phyloP scores from a whole-genome alignment of 2,113 vertebrate genomes.

The Barbus barbus region DNA sequence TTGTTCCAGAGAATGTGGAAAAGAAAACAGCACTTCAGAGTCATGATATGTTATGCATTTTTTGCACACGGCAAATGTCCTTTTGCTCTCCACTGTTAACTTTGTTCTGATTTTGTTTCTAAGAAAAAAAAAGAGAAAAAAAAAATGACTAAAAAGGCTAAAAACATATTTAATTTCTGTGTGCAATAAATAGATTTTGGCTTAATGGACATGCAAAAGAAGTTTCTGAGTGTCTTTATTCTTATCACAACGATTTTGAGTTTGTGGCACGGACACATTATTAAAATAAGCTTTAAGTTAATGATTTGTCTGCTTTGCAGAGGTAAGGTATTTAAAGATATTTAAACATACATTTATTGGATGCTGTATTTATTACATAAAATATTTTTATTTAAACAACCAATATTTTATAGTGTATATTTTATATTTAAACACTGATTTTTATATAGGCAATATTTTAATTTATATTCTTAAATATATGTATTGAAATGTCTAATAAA shows the following conservation, averaged over 20 bases:
- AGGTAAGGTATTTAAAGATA: no score
- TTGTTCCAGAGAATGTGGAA: conserved; percentile 42
- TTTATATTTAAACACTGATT: no score
- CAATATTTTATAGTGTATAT: no score
- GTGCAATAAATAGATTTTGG: conserved; percentile 34
- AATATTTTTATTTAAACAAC: no score
- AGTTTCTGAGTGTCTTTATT: background rate
- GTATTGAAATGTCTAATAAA: no score
- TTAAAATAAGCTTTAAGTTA: background rate
- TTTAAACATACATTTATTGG: no score
- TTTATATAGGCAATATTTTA: no score
- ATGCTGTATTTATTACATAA: no score
- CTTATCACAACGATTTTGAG: background rate
- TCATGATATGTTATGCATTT: background rate
- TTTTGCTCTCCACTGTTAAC: background rate
- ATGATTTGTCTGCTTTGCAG: no score
- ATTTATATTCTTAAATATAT: no score
- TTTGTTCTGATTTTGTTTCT: conserved; percentile 29
- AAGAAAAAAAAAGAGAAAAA: background rate
- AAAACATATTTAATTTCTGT: conserved; percentile 11
- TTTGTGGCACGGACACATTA: background rate
- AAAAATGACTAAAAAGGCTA: no score
- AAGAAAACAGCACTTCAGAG: background rate
- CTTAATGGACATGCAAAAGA: background rate
- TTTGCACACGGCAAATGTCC: background rate